Evolutionary conservation across 2,797 vertebrate genomes (phyloP).

Genomic region (Lagothrix lagotricha): DNA sequence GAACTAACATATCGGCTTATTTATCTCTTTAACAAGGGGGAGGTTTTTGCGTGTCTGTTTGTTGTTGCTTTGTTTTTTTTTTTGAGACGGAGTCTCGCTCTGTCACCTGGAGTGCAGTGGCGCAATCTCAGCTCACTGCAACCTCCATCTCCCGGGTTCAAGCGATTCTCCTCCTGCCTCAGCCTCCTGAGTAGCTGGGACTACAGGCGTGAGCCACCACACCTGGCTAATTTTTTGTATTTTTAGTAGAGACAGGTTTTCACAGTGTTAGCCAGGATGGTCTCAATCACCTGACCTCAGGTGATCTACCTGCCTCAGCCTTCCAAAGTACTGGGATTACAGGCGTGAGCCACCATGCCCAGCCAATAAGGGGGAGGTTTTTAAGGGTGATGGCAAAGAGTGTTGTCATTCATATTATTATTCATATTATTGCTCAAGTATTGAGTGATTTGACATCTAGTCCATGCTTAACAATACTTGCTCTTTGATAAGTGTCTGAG

Average conservation of each 20-base stretch:
- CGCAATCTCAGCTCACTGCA: neutral
- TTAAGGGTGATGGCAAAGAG: neutral
- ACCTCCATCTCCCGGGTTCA: neutral
- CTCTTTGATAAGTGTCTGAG: neutral
- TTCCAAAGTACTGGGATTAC: neutral
- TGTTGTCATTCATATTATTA: neutral
- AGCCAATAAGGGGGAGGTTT: neutral
- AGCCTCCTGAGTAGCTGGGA: neutral
- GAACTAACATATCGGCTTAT: neutral
- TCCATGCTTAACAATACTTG: neutral
- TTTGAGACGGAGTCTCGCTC: neutral
- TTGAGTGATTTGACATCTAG: neutral
- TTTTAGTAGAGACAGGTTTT: neutral
- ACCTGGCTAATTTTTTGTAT: neutral
- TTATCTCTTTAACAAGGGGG: neutral
- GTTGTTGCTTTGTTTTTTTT: too few relatives aligned
- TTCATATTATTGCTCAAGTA: neutral
- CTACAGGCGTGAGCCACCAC: fast-evolving
- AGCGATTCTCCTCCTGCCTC: neutral
- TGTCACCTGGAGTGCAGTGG: neutral
- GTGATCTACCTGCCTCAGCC: neutral
- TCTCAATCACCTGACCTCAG: neutral
- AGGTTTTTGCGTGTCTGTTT: neutral
- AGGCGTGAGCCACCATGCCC: neutral
- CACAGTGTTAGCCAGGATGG: neutral